Base-by-base conservation (phyloP, 2,888 invertebrate genomes). In the Epirrhoe tristata region DNA sequence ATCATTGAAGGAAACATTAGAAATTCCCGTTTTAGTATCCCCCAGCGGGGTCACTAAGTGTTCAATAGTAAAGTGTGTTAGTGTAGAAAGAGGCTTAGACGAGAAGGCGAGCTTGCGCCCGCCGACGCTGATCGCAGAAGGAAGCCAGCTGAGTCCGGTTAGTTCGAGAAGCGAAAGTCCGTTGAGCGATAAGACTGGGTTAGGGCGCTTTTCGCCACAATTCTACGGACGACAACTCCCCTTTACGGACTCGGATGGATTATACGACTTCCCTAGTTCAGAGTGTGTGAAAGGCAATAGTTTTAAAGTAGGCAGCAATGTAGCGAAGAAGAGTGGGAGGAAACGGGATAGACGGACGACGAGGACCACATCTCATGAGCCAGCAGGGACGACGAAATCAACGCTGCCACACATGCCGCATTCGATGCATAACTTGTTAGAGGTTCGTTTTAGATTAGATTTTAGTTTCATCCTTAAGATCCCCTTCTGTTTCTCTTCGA, bases 141-240 rank as follows among this genome's bases (percentile, higher is more conserved):
- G 91, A 70, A 95, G 94, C 78, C 93, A 94, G 12, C 82, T 96
- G 56, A 96, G 96, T 80, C 96, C 96, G 5, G 96, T 96, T 63
- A 96, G 96, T 85, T 97, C 96, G 14, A 94, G 96, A 74, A 96
- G 96, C 80, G 97, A 97, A 82, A 96, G 96, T 86, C 96, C 97
- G 8, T 87, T 97, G 56, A 96, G 96, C 85, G 96, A 97, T 83
- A 95, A 95, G 77, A 95, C 95, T 56, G 95, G 95, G 52, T 85
- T 96, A 73, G 95, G 95, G 32, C 89, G 95, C 63, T 96, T 96
- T 86, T 96, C 96, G 3, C 95, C 96, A 0, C 95, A 96, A 78
- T 96, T 96, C 85, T 96, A 96, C 83, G 95, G 96, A 39, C 94
- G 95, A 71, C 94, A 95, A 78, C 84, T 96, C 67, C 96, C 96